Base-by-base conservation (phyloP, 2,797 vertebrate genomes). In the Benthosema pterotum region DNA sequence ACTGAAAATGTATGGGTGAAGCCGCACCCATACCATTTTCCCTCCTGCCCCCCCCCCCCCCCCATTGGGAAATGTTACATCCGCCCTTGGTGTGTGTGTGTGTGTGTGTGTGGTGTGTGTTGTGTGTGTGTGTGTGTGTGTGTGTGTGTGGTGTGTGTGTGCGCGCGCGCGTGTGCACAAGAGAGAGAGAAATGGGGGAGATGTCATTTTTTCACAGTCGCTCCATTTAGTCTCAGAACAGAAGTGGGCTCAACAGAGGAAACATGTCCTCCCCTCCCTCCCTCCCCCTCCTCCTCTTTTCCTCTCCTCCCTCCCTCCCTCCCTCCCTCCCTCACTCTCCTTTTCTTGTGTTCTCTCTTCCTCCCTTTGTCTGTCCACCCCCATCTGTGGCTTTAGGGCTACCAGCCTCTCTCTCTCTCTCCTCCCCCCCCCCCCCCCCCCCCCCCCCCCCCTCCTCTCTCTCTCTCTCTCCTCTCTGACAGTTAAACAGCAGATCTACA, bases 161-260 rank as follows among this genome's bases (percentile, higher is more conserved):
- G 16, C 11, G 48, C 18, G 54, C 0, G 57, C 0, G 62, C 11
- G 65, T 22, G 50, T 2, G 46, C 1, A 12, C 38, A 12, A 46
- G 48, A 46, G 6, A 14, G 38, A 19, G 22, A 14, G 12, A 42
- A 16, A 73, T 62, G 45, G 73, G 62, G 69, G 74, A 54, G 69
- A 77, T 74, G 67, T 78, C 72, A 38, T 60, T 74, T 60, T n/a
- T 72, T 78, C n/a, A 59, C 77, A 72, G 81, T 82, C 63, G 66
- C 86, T 83, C 82, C 85, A 83, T 88, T 86, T 85, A 72, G 81
- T 80, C 82, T 75, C 71, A 63, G 78, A 69, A 75, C 82, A 85
- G 88, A 89, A 89, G 86, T 85, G 77, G 82, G 69, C 78, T 84
- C 67, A 83, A 64, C 74, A 85, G 79, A 88, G 86, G 84, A 88